These are phyloP conservation scores for Ceryle rudis DNA, from an alignment of 2,797 vertebrate genomes.

Conservation along the genomic window DNA sequence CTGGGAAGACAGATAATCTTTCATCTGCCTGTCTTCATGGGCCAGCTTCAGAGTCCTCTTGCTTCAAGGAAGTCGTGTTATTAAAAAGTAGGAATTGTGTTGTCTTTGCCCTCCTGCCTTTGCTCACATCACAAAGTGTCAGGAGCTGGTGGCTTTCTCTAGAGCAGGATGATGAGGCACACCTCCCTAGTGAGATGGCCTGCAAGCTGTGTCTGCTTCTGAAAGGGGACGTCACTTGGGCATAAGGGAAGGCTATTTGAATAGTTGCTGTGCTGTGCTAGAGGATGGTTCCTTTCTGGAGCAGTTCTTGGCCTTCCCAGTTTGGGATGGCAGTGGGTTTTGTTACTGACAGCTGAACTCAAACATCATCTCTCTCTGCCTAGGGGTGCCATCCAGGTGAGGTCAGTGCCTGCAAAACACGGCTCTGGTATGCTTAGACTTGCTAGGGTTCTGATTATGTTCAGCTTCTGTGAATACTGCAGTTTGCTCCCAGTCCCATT, in stretches of 20 bases:
- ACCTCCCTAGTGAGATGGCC: neutral
- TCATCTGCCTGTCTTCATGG: neutral
- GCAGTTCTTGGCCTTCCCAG: neutral
- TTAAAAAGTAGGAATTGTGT: neutral
- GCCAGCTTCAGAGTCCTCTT: neutral
- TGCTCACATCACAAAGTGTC: accelerated
- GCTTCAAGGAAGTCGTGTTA: neutral
- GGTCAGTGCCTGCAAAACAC: accelerated
- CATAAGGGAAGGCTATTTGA: neutral
- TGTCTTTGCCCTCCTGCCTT: neutral
- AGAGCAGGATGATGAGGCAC: neutral
- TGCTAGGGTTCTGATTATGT: neutral
- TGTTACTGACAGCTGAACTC: neutral
- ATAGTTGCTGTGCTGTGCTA: neutral
- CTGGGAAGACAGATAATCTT: neutral
- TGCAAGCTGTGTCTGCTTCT: neutral
- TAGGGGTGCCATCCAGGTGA: neutral
- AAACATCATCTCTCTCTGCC: neutral
- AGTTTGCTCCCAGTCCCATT: neutral
- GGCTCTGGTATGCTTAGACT: neutral
- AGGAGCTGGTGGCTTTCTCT: neutral
- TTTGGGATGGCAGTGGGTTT: neutral
- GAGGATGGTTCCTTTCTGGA: neutral
- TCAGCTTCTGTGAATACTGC: neutral
- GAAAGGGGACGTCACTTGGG: neutral